Base-by-base conservation (phyloP, 2,888 invertebrate species). In the Drosophila dives region DNA sequence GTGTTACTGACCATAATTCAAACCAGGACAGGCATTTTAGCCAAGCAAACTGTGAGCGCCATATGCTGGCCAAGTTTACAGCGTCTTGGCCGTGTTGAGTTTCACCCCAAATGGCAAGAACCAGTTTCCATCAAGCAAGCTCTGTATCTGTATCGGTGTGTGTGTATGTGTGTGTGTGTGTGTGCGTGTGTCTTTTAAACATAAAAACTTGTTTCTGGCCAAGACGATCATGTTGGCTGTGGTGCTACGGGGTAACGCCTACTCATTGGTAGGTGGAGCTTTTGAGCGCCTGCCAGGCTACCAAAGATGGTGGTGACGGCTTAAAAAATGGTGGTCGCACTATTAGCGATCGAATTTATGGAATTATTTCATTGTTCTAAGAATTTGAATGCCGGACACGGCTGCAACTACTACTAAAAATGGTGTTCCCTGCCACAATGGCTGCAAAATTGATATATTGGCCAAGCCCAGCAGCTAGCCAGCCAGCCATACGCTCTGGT, bases 341-440 rank as follows among this genome's bases (percentile, higher is more conserved):
- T 87, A 86, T 83, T 90, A 83, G 83, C 75, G 88, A 80, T 84
- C 89, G 87, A 90, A 87, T 89, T 90, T 89, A 90, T 87, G 90
- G 86, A 84, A 87, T 89, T 87, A 87, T 90, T 90, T 90, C 90
- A 87, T 87, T 90, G 90, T 87, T 87, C 90, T 89, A 86, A 87
- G 87, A 87, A 87, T 90, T 90, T 80, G 87, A 89, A 84, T 85
- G 87, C 73, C 64, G 42, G 33, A 61, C 76, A 58, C 50, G 60
- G 33, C 74, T 36, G 17, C 38, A 55, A 49, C 61, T 36, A 23
- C 72, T 36, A n/a, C 69, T 72, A 69, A 87, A 81, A 84, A 85
- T 89, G 89, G 86, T 81, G 72, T 68, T 58, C 40, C 69, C 34
- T 58, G 75, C 64, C 86, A 75, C 80, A 77, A 82, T 88, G 88